phyloP scores from a whole-genome alignment of 2,797 vertebrate genomes.

The Erpetoichthys calabaricus region DNA sequence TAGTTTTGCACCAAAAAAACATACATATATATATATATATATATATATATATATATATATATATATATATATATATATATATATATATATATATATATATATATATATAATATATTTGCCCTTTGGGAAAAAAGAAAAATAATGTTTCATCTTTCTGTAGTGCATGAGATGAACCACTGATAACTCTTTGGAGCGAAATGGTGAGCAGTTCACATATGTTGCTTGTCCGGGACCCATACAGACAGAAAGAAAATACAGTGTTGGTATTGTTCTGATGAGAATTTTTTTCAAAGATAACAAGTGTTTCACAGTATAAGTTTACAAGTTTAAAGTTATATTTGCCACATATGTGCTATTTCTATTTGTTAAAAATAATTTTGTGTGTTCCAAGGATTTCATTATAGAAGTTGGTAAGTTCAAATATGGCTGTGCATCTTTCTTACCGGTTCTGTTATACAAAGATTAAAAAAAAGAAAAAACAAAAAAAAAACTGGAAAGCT shows the following conservation, averaged over 20 bases:
- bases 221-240: constrained; percentile 1
- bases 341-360: constrained; percentile 29
- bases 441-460: too few species aligned
- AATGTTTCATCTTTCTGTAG: constrained; percentile 55
- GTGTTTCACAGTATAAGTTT: constrained; percentile 66
- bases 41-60: too few species aligned
- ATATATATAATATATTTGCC: constrained; percentile 12
- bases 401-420: background rate
- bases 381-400: constrained; percentile 11
- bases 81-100: too few species aligned
- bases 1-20: constrained; percentile 83
- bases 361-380: constrained; percentile 18
- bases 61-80: too few species aligned
- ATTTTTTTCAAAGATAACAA: constrained; percentile 62
- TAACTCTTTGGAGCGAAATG: constrained; percentile 9
- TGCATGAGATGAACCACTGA: constrained; percentile 47
- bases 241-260: too few species aligned
- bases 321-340: constrained; percentile 63
- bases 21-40: constrained; percentile 20
- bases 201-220: constrained; percentile 17
- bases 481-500: background rate
- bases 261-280: constrained; percentile 77
- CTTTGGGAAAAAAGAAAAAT: constrained; percentile 30
- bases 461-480: too few species aligned
- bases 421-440: too few species aligned